A percentile compares a stretch with the other conserved stretches of the same genome.
These are phyloP conservation scores for Glareola pratincola DNA, from an alignment of 2,113 vertebrate species.

Conservation along the genomic window DNA sequence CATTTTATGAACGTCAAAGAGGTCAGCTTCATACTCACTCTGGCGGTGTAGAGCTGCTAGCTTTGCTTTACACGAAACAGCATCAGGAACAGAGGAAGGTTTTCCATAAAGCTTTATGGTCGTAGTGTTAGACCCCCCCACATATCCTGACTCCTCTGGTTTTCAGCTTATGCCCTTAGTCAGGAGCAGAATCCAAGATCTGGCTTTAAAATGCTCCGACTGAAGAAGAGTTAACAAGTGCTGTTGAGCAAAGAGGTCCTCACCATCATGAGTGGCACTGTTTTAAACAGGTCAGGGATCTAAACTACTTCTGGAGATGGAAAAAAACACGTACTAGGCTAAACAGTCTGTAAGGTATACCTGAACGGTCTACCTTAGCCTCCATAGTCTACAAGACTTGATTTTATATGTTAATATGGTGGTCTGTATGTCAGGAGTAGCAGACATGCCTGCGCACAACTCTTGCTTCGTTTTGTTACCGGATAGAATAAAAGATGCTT, in stretches of 20 bases:
- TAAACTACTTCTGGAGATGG: background rate
- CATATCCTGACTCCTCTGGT: background rate
- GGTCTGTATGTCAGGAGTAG: background rate
- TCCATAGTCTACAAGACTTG: background rate
- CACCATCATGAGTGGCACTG: too few species aligned
- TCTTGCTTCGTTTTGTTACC: slow-evolving; percentile 25
- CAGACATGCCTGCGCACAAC: background rate
- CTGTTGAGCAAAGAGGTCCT: background rate
- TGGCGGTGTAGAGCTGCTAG: fast-evolving
- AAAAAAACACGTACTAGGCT: background rate
- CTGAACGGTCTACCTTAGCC: background rate
- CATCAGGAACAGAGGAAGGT: background rate
- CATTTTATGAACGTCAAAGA: background rate
- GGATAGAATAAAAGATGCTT: slow-evolving; percentile 56
- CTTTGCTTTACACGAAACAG: background rate
- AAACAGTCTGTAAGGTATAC: background rate
- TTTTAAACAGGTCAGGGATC: background rate
- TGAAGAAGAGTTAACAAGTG: background rate
- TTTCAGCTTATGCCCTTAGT: background rate
- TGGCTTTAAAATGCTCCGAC: background rate
- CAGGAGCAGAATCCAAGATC: background rate
- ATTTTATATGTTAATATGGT: background rate
- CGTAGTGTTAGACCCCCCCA: background rate
- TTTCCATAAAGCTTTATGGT: background rate
- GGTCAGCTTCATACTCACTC: background rate